Percentiles rank a stretch among this genome's conserved stretches.
These are phyloP conservation scores for Acholoe squamosa DNA, from an alignment of 2,888 invertebrate species.

Conservation along the genomic window DNA sequence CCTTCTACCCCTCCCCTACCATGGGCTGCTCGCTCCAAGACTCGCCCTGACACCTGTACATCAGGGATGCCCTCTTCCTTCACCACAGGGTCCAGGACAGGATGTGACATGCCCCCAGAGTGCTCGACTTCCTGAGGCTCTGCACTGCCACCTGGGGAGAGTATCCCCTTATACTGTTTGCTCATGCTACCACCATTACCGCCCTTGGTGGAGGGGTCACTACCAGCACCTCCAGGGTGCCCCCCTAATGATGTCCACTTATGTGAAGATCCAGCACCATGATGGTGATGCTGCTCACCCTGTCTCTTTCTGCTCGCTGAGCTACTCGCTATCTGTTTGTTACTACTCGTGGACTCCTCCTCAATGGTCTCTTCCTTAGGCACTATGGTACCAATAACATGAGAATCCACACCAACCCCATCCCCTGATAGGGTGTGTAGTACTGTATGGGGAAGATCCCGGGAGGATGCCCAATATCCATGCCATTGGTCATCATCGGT, in stretches of 20 bases:
- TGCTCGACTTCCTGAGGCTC: background rate
- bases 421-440: no score
- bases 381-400: background rate
- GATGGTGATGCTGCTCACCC: background rate
- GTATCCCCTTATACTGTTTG: background rate
- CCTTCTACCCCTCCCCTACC: background rate
- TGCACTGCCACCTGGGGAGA: background rate
- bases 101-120: background rate
- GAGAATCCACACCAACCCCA: background rate
- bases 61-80: conserved; percentile 5
- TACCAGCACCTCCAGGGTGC: background rate
- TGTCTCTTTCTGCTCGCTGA: background rate
- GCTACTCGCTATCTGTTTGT: background rate
- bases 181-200: no score
- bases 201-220: background rate
- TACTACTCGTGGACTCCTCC: background rate
- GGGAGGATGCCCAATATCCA: background rate
- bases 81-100: background rate
- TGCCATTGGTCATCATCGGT: background rate
- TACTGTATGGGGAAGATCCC: background rate
- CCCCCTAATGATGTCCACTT: background rate
- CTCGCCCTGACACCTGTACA: background rate
- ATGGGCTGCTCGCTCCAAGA: background rate
- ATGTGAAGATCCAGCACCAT: background rate
- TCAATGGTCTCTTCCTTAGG: conserved; percentile 38